Evolutionary conservation across 2,888 invertebrate species (phyloP), one percentile per base, ranked within the genome.

Genomic region (Isotomurus palustris): DNA sequence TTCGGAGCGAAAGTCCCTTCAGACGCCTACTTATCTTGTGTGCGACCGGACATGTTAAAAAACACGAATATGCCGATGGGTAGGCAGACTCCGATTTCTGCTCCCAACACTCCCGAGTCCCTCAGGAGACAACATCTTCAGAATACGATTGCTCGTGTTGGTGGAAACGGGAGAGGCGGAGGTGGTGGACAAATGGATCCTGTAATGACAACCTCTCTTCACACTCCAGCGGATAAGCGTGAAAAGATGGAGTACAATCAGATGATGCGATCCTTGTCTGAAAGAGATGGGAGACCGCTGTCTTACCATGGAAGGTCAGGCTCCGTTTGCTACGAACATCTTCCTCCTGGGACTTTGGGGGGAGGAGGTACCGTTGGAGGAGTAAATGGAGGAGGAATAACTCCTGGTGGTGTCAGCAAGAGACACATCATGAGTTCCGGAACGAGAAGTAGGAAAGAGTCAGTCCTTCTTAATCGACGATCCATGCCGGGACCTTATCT

Each of bases 201-300:
- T 14, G 60, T 62, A 62, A 60, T 55, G 21, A 56, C 57, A 40
- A 56, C 57, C 12, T n/a, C n/a, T n/a, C n/a, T n/a, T n/a, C 19
- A 25, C 21, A 25, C 17, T 6, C 41, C 54, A 10, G 57, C 54
- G 53, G 61, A 61, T 29, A 68, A 68, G 45, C 64, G 58, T 52
- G 68, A 67, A 25, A 68, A 68, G 29, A 68, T 68, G 67, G 68
- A 68, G 54, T 68, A 67, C 53, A 70, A 68, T 64, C 67, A 68
- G 53, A 66, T 64, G 68, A 67, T 67, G 66, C 52, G 62, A 53
- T 43, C 43, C 6, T 60, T 67, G 58, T 57, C 40, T 35, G 60
- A 62, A 43, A 50, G 58, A 36, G 64, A 60, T 49, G 41, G 49
- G 10, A 53, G 70, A 53, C 70, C 70, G 25, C 52, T 70, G 43